Conservation (phyloP, 2,888 invertebrate genomes). For the Cetonia aurata region DNA sequence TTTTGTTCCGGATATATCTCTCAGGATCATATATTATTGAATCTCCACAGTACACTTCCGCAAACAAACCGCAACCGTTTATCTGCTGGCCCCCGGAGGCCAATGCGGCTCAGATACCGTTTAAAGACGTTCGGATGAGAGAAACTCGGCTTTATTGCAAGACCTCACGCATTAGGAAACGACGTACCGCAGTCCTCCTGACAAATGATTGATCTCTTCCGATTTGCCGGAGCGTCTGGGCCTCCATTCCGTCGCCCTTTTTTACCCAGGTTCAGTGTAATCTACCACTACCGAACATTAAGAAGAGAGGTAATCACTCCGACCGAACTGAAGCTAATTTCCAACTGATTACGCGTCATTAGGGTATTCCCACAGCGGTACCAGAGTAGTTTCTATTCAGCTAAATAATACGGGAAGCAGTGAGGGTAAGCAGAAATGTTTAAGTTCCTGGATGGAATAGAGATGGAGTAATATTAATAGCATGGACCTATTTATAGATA, state of each 20-base stretch:
- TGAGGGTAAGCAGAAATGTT: too few species aligned
- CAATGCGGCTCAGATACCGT: constrained; percentile 4
- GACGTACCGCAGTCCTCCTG: constrained; percentile 4
- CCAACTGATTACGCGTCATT: constrained; percentile 29
- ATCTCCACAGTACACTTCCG: constrained; percentile 16
- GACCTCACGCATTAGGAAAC: constrained; percentile 7
- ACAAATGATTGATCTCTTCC: constrained; percentile 39
- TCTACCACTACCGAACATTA: constrained; percentile 34
- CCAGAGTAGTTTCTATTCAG: constrained; percentile 1
- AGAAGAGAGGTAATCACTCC: constrained; percentile 31
- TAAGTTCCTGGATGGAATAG: not conserved
- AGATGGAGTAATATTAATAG: not conserved
- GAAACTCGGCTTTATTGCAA: constrained; percentile 1
- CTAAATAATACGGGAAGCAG: constrained; percentile 1
- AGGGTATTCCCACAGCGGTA: not conserved
- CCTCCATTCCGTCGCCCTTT: constrained; percentile 4
- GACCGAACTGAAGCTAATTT: constrained; percentile 23
- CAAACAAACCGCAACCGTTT: constrained; percentile 19
- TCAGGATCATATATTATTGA: constrained; percentile 5
- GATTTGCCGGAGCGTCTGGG: constrained; percentile 30
- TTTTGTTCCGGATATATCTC: not conserved
- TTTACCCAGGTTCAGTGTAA: constrained; percentile 15
- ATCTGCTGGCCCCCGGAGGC: constrained; percentile 20
- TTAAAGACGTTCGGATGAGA: constrained; percentile 8
- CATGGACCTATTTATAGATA: too few species aligned